Conservation (phyloP, 2,888 invertebrate species). For the Brassicogethes aeneus region DNA sequence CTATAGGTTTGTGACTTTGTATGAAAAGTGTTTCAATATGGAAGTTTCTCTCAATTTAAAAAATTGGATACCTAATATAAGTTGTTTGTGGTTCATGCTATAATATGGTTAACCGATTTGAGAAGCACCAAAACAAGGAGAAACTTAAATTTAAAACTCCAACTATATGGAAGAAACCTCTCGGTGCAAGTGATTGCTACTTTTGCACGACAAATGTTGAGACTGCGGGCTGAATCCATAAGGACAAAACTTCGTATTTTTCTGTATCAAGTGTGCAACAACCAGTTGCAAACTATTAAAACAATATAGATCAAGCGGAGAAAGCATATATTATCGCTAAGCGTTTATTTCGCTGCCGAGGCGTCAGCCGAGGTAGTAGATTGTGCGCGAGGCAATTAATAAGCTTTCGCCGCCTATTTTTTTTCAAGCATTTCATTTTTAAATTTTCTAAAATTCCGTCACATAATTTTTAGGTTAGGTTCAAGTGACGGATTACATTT, state of each 20-base stretch:
- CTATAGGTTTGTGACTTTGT: conserved; percentile 1
- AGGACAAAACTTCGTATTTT: conserved; percentile 2
- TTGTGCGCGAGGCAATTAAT: no score
- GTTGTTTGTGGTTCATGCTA: conserved; percentile 1
- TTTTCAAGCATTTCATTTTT: no score
- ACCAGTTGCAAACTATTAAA: conserved; percentile 1
- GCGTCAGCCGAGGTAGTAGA: no score
- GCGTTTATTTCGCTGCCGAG: no score
- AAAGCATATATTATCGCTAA: no score
- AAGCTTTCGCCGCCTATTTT: no score
- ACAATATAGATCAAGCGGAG: no score
- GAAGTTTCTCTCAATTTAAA: conserved; percentile 1
- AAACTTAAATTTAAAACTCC: conserved; percentile 2
- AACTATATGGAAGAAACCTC: conserved; percentile 3
- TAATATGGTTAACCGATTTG: conserved; percentile 1
- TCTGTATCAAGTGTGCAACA: neutral
- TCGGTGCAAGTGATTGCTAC: conserved; percentile 3
- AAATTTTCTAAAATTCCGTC: no score
- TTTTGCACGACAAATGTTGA: conserved; percentile 1
- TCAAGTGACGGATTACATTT: no score
- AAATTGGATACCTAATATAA: conserved; percentile 1
- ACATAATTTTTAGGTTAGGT: no score
- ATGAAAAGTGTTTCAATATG: neutral
- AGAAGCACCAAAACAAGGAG: neutral
- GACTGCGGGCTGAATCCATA: conserved; percentile 3